Conservation (phyloP, 2,113 vertebrate genomes). For the Pelecanus crispus region DNA sequence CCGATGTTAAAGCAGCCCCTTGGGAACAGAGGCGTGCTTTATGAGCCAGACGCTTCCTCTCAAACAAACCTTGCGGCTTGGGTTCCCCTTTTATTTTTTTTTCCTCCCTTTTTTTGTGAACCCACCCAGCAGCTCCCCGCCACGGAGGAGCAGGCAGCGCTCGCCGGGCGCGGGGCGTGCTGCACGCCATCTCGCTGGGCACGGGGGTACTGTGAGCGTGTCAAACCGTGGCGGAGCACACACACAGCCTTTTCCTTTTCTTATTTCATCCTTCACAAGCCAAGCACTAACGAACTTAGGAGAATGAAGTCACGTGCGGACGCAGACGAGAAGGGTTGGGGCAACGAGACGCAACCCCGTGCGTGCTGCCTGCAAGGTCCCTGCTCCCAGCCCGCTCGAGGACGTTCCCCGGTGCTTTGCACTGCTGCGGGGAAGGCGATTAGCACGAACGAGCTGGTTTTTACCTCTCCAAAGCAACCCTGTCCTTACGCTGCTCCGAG, state of each 20-base stretch:
- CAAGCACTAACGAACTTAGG: rapidly evolving
- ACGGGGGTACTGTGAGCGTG: rapidly evolving
- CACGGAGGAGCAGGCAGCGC: background rate
- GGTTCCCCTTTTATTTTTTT: background rate
- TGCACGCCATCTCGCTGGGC: rapidly evolving
- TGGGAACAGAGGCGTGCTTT: background rate
- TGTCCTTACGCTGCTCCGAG: rapidly evolving
- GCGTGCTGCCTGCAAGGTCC: background rate
- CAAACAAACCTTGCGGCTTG: background rate
- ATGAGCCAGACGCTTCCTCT: background rate
- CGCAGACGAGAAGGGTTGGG: rapidly evolving
- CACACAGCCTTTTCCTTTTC: rapidly evolving
- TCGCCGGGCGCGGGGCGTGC: rapidly evolving
- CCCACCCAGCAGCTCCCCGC: background rate
- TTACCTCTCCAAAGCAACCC: background rate
- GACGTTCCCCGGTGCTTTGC: rapidly evolving
- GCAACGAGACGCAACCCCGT: rapidly evolving
- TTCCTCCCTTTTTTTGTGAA: too few relatives aligned
- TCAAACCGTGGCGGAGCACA: rapidly evolving
- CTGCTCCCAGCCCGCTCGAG: rapidly evolving
- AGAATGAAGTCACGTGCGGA: rapidly evolving
- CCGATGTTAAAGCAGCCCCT: background rate
- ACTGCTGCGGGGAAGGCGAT: background rate
- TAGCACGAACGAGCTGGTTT: rapidly evolving
- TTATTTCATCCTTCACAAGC: too few relatives aligned